Evolutionary conservation across 2,113 vertebrate species (phyloP).

Genomic region (Ceratotherium simum): DNA sequence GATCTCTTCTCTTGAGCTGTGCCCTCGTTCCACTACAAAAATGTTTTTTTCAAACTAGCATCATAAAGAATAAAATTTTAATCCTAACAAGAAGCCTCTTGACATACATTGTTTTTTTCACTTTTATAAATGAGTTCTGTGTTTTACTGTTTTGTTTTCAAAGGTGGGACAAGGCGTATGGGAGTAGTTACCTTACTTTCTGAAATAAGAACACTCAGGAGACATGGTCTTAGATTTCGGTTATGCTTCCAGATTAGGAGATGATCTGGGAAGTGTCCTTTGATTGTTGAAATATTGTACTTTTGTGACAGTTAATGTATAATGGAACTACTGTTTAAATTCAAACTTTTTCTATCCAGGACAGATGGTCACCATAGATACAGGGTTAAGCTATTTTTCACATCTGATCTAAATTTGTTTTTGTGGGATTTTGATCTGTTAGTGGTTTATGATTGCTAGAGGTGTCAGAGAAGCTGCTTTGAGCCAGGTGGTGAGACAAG

Average conservation of each 20-base stretch:
- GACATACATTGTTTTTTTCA: not conserved
- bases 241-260: not conserved
- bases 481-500: not conserved
- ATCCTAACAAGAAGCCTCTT: not conserved
- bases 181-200: not conserved
- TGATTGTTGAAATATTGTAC: not conserved
- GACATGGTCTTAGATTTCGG: not conserved
- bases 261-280: not conserved
- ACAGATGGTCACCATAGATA: not conserved
- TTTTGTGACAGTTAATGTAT: not conserved
- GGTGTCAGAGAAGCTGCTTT: not conserved
- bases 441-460: not conserved
- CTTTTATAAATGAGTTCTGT: not conserved
- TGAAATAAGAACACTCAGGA: constrained; percentile 32
- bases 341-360: not conserved
- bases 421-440: not conserved
- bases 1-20: not conserved
- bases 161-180: not conserved
- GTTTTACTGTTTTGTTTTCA: not conserved
- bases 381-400: not conserved
- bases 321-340: not conserved
- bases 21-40: not conserved
- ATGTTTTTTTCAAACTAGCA: not conserved
- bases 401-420: not conserved
- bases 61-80: not conserved